Conservation (phyloP, 2,797 vertebrate species). For the Pseudocheirus occidentalis region DNA sequence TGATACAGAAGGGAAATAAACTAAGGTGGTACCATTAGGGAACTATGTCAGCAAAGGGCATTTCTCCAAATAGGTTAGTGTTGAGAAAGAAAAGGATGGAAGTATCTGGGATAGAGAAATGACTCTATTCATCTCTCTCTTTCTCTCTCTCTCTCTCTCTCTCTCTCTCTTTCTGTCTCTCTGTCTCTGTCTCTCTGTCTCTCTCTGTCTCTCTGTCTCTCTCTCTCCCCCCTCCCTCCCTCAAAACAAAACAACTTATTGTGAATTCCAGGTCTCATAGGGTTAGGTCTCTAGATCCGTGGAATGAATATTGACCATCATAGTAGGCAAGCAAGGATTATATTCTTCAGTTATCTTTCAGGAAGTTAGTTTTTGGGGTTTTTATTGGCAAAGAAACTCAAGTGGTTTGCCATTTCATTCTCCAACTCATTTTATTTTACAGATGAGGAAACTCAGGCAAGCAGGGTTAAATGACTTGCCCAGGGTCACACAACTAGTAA, state of each 20-base stretch:
- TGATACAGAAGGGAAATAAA: neutral
- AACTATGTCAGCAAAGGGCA: neutral
- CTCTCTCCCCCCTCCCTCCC: too few species aligned
- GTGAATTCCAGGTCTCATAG: neutral
- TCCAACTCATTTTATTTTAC: neutral
- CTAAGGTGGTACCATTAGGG: neutral
- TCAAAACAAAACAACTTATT: neutral
- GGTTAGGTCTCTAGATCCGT: neutral
- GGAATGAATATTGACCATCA: neutral
- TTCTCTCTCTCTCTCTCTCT: too few species aligned
- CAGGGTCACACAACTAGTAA: neutral
- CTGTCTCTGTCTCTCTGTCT: too few species aligned
- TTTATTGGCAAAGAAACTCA: too few species aligned
- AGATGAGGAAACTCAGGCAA: neutral
- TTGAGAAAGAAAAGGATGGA: neutral
- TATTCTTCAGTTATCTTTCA: neutral
- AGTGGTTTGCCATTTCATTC: neutral
- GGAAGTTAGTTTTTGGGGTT: neutral
- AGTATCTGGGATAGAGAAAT: neutral
- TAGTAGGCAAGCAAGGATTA: neutral
- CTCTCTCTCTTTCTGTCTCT: too few species aligned
- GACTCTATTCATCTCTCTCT: neutral
- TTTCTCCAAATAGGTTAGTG: neutral
- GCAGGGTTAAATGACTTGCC: neutral
- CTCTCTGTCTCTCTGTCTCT: too few species aligned